These are phyloP conservation scores for Priocnemis perturbator DNA, from an alignment of 2,888 invertebrate genomes.

Conservation along the genomic window DNA sequence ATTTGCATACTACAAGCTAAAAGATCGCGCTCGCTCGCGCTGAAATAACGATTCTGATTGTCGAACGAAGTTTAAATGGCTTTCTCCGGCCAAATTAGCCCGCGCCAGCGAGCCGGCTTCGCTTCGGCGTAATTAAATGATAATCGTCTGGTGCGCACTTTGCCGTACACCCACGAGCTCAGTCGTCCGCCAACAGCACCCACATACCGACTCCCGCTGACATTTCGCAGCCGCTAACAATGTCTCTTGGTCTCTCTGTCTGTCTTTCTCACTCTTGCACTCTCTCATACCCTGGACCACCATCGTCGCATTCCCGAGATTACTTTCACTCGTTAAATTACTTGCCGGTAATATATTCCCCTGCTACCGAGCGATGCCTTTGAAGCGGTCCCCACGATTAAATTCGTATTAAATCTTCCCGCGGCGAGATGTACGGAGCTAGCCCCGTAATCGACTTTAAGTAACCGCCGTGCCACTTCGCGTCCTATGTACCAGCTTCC, in stretches of 20 bases:
- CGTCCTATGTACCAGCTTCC: not conserved
- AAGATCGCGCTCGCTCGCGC: too few species aligned
- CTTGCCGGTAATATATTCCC: constrained; percentile 5
- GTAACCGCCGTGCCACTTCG: not conserved
- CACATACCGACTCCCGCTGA: too few species aligned
- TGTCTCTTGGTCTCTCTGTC: too few species aligned
- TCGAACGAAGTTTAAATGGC: too few species aligned
- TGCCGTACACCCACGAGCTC: not conserved
- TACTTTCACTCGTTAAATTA: constrained; percentile 37
- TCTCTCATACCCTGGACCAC: too few species aligned
- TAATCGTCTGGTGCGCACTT: not conserved
- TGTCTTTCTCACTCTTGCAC: too few species aligned
- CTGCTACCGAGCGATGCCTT: constrained; percentile 30
- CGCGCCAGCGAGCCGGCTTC: not conserved
- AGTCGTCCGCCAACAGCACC: not conserved
- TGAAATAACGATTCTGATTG: too few species aligned
- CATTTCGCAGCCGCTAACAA: too few species aligned
- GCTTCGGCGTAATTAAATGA: not conserved
- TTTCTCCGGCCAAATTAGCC: too few species aligned
- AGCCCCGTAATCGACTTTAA: too few species aligned
- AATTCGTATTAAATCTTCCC: constrained; percentile 13
- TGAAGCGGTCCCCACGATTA: constrained; percentile 20
- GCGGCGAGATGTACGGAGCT: not conserved
- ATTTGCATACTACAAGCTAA: too few species aligned
- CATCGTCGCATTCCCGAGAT: constrained; percentile 1